A percentile compares a stretch with the other conserved stretches of the same genome.
Conservation (phyloP, 2,113 vertebrate species). For the Labeo rohita region DNA sequence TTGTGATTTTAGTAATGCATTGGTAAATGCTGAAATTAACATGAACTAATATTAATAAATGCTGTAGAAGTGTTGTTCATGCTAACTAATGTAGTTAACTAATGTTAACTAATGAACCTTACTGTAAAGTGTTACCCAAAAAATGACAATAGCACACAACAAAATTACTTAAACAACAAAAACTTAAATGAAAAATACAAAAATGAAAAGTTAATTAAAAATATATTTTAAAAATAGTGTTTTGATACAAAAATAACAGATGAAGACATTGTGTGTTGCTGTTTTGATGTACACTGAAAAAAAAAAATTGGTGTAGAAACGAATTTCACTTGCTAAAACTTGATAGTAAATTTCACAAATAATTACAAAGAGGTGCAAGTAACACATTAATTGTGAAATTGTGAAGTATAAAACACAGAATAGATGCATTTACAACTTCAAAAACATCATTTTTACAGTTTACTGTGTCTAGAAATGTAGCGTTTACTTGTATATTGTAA, state of each 20-base stretch:
- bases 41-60: no score
- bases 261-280: background rate
- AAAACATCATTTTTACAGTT: background rate
- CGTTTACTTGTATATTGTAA: background rate
- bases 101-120: no score
- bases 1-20: no score
- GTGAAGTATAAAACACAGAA: no score
- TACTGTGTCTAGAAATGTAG: background rate
- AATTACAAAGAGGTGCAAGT: background rate
- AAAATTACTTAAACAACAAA: no score
- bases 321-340: background rate
- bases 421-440: background rate
- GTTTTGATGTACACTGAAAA: background rate
- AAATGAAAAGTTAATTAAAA: background rate
- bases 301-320: background rate
- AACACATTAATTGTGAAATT: background rate
- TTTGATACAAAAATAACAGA: background rate
- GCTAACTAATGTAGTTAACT: no score
- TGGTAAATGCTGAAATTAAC: no score
- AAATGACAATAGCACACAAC: no score
- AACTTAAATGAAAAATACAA: background rate
- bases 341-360: background rate
- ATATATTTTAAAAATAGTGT: background rate
- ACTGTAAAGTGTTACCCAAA: no score
- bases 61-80: no score